Evolutionary conservation across 1,140 invertebrate genomes (phyloP), one percentile per base, ranked within the genome.

Genomic region (Lepidurus apus): DNA sequence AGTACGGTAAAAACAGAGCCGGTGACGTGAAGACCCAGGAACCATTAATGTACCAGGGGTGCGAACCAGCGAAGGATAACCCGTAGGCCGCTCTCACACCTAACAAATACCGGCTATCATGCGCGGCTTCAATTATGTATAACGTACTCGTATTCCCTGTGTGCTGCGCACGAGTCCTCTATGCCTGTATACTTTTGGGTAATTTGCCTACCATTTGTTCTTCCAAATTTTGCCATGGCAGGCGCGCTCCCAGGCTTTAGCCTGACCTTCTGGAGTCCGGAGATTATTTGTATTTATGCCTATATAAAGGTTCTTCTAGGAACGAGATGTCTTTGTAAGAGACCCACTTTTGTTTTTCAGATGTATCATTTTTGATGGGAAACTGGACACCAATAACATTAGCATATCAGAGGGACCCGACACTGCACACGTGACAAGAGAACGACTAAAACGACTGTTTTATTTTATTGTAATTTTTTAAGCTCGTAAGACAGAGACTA

Each of bases 31-130:
- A 65, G 17, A 11, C 53, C 17, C 6, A 65, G 53, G 53, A n/a
- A 21, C 7, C 6, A 65, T 65, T 65, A 65, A n/a, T 65, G 4
- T 34, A 34, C 34, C 34, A 34, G 53, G 21, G 17, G 53, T 65
- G 53, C 21, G 53, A 65, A 65, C 53, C 6, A 17, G 53, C 17
- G 17, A 65, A 17, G 13, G 53, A 17, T n/a, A 17, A 65, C 53
- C 53, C 53, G 53, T 65, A 65, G 53, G 53, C 53, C 13, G 53
- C 53, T 65, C 53, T 65, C 53, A 65, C 53, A 65, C 53, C 17
- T 65, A 13, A 34, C 53, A n/a, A 65, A 65, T 65, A 65, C 13
- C 53, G 53, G 21, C 53, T 65, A 65, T 65, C 53, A 65, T 65
- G 47, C 47, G 47, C 47, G n/a, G 53, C 53, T 65, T 65, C 53